These are phyloP conservation scores for Acanthacorydalis orientalis DNA, from an alignment of 2,888 invertebrate genomes.

Conservation along the genomic window DNA sequence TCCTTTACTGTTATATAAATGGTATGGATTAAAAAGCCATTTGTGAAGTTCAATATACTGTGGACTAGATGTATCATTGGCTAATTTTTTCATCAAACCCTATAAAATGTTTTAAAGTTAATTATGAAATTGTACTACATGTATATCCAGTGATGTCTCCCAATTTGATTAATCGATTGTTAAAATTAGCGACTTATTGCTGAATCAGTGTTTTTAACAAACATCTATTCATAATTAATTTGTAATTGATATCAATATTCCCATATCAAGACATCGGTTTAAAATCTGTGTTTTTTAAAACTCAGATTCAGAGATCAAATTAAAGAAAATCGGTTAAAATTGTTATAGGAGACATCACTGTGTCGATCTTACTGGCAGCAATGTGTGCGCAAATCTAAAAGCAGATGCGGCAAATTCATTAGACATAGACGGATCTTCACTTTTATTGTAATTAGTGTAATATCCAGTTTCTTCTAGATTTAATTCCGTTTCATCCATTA, in stretches of 20 bases:
- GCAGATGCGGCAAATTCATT: slow-evolving; percentile 75
- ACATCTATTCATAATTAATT: too few relatives aligned
- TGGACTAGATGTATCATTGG: slow-evolving; percentile 28
- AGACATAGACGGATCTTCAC: slow-evolving; percentile 57
- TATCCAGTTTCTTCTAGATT: slow-evolving; percentile 31
- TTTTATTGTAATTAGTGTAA: slow-evolving; percentile 39
- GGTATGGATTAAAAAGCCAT: slow-evolving; percentile 68
- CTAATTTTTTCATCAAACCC: slow-evolving; percentile 51
- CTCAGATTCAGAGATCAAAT: too few relatives aligned
- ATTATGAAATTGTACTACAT: background rate
- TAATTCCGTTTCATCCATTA: slow-evolving; percentile 38
- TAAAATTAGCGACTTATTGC: too few relatives aligned
- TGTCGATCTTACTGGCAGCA: slow-evolving; percentile 43
- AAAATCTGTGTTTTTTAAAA: too few relatives aligned
- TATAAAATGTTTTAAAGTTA: slow-evolving; percentile 17
- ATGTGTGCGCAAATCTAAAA: slow-evolving; percentile 78
- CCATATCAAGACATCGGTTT: too few relatives aligned
- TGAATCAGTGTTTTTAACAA: too few relatives aligned
- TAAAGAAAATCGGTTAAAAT: too few relatives aligned
- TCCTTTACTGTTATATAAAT: slow-evolving; percentile 41
- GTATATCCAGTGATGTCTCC: too few relatives aligned
- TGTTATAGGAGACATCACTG: too few relatives aligned
- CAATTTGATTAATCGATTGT: too few relatives aligned
- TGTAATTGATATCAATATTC: too few relatives aligned
- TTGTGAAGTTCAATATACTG: slow-evolving; percentile 57